Conservation (phyloP, 2,888 invertebrate species). For the Tineola bisselliella region DNA sequence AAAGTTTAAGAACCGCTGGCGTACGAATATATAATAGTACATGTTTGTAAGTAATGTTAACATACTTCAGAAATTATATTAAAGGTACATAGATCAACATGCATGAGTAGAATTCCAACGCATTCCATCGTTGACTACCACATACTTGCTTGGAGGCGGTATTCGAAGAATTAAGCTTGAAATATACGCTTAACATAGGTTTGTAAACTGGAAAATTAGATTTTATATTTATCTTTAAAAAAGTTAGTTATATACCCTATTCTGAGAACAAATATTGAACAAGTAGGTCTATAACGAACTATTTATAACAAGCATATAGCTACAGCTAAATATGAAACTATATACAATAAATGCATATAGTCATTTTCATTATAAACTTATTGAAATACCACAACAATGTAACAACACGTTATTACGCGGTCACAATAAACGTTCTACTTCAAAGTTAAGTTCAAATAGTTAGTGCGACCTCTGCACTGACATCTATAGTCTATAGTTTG, state of each 20-base stretch:
- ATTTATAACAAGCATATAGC: too few species aligned
- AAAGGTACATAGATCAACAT: neutral
- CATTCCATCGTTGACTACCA: neutral
- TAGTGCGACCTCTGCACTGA: neutral
- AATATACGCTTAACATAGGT: neutral
- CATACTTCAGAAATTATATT: neutral
- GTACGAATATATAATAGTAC: too few species aligned
- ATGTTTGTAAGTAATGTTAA: neutral
- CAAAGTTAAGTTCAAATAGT: neutral
- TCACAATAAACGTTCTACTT: neutral
- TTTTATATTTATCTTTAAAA: too few species aligned
- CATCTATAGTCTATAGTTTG: too few species aligned
- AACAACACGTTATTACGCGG: neutral
- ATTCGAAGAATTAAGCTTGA: constrained; percentile 5
- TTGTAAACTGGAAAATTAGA: neutral
- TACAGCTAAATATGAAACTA: too few species aligned
- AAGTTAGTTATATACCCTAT: too few species aligned
- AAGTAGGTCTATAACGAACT: too few species aligned
- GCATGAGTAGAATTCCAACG: neutral
- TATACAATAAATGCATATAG: too few species aligned
- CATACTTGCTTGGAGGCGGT: neutral
- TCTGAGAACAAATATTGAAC: too few species aligned
- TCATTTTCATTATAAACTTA: neutral
- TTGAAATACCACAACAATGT: neutral
- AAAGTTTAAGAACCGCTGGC: too few species aligned